Evolutionary conservation across 2,888 invertebrate species (phyloP).

Genomic region (Melanostoma scalare): DNA sequence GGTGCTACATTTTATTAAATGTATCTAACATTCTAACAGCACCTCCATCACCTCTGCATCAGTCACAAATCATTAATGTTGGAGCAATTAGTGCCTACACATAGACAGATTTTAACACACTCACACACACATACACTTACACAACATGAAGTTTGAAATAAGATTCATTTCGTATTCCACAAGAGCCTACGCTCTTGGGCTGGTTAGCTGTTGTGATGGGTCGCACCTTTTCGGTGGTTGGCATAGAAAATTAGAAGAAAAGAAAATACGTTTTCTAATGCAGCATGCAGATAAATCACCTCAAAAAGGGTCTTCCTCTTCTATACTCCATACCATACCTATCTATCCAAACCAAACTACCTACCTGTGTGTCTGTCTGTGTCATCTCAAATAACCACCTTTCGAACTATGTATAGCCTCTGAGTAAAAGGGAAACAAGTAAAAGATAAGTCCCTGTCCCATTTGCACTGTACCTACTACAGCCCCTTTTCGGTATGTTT

Average conservation of each 20-base stretch:
- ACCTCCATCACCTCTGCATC: constrained; percentile 70
- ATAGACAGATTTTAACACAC: constrained; percentile 14
- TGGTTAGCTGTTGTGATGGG: constrained; percentile 20
- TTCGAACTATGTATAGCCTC: constrained; percentile 52
- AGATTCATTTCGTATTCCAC: constrained; percentile 64
- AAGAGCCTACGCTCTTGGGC: constrained; percentile 53
- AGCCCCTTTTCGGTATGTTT: constrained; percentile 31
- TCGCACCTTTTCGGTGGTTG: constrained; percentile 52
- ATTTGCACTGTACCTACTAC: neutral
- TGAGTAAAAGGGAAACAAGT: constrained; percentile 11
- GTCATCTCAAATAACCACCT: constrained; percentile 70
- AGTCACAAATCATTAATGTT: constrained; percentile 72
- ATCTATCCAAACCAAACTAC: neutral
- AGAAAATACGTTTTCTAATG: constrained; percentile 53
- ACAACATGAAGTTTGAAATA: neutral
- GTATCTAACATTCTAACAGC: constrained; percentile 66
- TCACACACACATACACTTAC: neutral
- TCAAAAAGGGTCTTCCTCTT: constrained; percentile 60
- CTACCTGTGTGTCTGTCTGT: constrained; percentile 41
- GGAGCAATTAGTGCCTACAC: constrained; percentile 70
- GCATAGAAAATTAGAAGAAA: constrained; percentile 50
- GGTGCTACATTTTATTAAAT: constrained; percentile 66
- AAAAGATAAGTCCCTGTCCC: constrained; percentile 32
- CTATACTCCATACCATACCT: neutral
- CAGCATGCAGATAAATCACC: constrained; percentile 69